Evolutionary conservation across 2,113 vertebrate genomes (phyloP), one percentile per base, ranked within the genome.

Genomic region (Megaceryle torquata): DNA sequence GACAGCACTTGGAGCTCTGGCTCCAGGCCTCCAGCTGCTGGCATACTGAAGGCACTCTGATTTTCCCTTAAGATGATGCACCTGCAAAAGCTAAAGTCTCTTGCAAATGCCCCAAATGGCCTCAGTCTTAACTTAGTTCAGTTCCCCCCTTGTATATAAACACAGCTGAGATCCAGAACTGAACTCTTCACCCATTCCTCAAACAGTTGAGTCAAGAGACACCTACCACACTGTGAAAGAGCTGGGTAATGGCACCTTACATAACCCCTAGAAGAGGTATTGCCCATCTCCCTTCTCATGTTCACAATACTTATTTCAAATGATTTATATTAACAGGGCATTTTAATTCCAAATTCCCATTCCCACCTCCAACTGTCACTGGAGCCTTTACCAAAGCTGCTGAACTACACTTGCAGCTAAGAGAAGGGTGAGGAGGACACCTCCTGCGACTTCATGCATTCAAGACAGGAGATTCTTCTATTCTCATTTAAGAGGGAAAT

Each of bases 51-150:
- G 46, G 75, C 46, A 79, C 57, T 6, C 1, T 16, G 57, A 39
- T 68, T 68, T 53, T 29, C 24, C 11, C 60, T 25, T 21, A 43
- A 15, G 59, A 33, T 9, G 41, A 83, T 53, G 26, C 3, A 25
- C 14, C 37, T 59, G 37, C n/a, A 37, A 11, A 50, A 76, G 15
- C 59, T 15, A 16, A 59, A 26, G 51, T 59, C 67, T 48, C 43
- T 16, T 39, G 26, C 28, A 26, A 17, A 7, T 0, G 0, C 5
- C 43, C 29, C 65, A 57, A 1, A 21, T 0, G 3, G 28, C n/a
- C 41, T 35, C 79, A 24, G 17, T 9, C 19, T 51, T 31, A 57
- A 53, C 51, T 56, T 3, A 2, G 6, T 28, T 15, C 26, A 15
- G 17, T 53, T 33, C 1, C 25, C 11, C 12, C 67, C 19, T n/a